A percentile compares a stretch with the other conserved stretches of the same genome.
phyloP scores from a whole-genome alignment of 2,888 invertebrate genomes.

The Ellobium chinense region DNA sequence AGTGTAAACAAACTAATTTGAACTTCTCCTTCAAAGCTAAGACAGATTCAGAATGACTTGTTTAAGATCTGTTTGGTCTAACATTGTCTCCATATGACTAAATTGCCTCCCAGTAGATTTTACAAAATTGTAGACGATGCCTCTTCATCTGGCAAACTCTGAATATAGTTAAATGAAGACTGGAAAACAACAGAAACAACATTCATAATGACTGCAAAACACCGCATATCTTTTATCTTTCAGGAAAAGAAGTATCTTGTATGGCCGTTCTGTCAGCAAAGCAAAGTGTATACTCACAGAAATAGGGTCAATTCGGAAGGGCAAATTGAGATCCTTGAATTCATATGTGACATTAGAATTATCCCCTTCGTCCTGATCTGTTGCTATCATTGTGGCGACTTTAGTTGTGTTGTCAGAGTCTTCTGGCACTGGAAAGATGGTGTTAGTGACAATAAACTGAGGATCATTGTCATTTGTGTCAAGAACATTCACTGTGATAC shows the following conservation, averaged over 20 bases:
- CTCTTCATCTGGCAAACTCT: too few species aligned
- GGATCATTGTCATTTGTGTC: conserved; percentile 91
- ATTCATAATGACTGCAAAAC: background rate
- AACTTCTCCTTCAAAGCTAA: too few species aligned
- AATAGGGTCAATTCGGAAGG: conserved; percentile 84
- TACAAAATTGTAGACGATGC: too few species aligned
- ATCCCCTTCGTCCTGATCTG: conserved; percentile 82
- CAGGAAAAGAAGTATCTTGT: background rate
- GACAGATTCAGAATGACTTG: too few species aligned
- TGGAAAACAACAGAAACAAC: background rate
- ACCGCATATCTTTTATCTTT: background rate
- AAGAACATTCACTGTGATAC: conserved; percentile 85
- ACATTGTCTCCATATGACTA: too few species aligned
- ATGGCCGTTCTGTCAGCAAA: background rate
- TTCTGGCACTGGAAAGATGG: conserved; percentile 58
- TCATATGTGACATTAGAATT: conserved; percentile 86
- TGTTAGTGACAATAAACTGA: conserved; percentile 80
- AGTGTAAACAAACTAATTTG: too few species aligned
- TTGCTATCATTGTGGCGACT: conserved; percentile 85
- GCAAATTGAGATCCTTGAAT: conserved; percentile 86
- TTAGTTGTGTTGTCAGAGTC: conserved; percentile 71
- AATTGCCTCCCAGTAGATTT: too few species aligned
- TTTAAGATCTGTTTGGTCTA: too few species aligned
- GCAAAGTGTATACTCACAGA: conserved; percentile 58
- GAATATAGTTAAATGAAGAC: background rate